phyloP scores from a whole-genome alignment of 2,888 invertebrate genomes.

The Leucoma salicis region DNA sequence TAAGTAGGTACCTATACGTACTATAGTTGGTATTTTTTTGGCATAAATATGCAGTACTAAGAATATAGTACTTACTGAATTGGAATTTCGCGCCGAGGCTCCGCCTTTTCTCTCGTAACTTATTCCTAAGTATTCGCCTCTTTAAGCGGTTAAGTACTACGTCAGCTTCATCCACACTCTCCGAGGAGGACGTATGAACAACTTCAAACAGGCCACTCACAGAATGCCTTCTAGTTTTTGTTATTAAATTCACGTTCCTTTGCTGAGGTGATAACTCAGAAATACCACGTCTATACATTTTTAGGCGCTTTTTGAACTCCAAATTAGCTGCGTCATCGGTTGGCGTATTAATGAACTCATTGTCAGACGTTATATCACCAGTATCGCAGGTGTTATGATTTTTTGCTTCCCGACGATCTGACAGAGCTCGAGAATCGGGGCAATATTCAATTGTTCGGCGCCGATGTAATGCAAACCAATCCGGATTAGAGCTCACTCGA shows the following conservation, averaged over 20 bases:
- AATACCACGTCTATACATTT: constrained; percentile 76
- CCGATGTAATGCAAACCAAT: constrained; percentile 64
- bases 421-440: constrained; percentile 43
- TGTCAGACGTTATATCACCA: constrained; percentile 58
- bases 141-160: constrained; percentile 73
- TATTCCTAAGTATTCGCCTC: constrained; percentile 77
- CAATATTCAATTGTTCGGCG: constrained; percentile 52
- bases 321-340: constrained; percentile 69
- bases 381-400: constrained; percentile 40
- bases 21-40: too few relatives aligned
- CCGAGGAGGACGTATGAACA: constrained; percentile 70
- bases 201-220: constrained; percentile 53
- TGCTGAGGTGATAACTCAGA: constrained; percentile 65
- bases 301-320: constrained; percentile 75
- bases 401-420: constrained; percentile 47
- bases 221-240: constrained; percentile 65
- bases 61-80: constrained; percentile 53
- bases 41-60: too few relatives aligned
- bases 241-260: constrained; percentile 45
- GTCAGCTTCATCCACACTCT: constrained; percentile 79
- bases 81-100: constrained; percentile 57
- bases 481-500: constrained; percentile 65
- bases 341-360: constrained; percentile 66
- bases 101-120: constrained; percentile 70
- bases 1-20: too few relatives aligned